phyloP scores from a whole-genome alignment of 2,888 invertebrate species.

The Diaprepes abbreviatus region DNA sequence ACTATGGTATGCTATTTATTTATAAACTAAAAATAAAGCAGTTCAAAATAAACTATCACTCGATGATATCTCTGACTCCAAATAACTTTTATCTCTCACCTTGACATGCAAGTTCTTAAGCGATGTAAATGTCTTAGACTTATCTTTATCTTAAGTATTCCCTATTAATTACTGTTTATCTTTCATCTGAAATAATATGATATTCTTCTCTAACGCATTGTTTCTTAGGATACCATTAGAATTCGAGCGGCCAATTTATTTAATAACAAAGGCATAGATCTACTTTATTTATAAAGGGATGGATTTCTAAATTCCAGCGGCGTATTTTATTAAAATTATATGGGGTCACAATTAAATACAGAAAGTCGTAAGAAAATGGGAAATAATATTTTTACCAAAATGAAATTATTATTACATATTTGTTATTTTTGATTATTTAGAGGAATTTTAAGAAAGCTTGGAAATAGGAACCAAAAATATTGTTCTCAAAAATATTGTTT shows the following conservation, averaged over 20 bases:
- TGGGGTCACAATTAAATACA: too few relatives aligned
- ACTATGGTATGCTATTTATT: too few relatives aligned
- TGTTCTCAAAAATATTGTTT: too few relatives aligned
- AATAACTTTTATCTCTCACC: slow-evolving; percentile 6
- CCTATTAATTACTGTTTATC: slow-evolving; percentile 23
- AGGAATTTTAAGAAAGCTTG: too few relatives aligned
- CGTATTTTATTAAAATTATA: too few relatives aligned
- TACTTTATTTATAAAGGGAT: not conserved
- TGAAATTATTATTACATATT: too few relatives aligned
- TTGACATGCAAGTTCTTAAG: slow-evolving; percentile 8
- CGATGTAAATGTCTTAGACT: slow-evolving; percentile 9
- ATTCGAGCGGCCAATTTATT: slow-evolving; percentile 11
- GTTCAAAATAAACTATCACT: too few relatives aligned
- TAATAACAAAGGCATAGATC: slow-evolving; percentile 13
- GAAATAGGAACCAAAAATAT: too few relatives aligned
- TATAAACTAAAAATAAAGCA: too few relatives aligned
- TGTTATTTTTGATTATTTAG: too few relatives aligned
- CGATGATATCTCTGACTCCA: not conserved
- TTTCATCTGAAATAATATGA: slow-evolving; percentile 9
- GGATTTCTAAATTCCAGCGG: not conserved
- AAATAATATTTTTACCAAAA: too few relatives aligned
- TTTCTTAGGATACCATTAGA: slow-evolving; percentile 6
- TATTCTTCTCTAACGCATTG: slow-evolving; percentile 16
- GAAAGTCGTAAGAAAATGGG: too few relatives aligned
- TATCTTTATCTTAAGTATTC: slow-evolving; percentile 26